Percentiles rank a stretch among this genome's conserved stretches.
Conservation (phyloP, 2,888 invertebrate species). For the Sussaba pulchella region DNA sequence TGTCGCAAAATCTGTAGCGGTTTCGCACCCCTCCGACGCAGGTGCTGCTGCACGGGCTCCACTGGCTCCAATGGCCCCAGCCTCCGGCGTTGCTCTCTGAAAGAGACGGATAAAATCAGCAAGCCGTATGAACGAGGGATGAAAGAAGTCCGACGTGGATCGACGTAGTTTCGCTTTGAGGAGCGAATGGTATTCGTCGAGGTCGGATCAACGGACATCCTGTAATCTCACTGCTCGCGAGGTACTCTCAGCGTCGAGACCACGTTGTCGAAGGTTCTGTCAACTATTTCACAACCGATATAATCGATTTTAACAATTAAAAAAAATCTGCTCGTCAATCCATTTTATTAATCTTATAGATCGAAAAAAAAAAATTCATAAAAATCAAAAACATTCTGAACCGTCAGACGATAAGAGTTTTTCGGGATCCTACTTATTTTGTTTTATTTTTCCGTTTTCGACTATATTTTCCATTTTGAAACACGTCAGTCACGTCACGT, state of each 20-base stretch:
- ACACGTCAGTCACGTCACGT: background rate
- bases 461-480: background rate
- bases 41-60: slow-evolving; percentile 93
- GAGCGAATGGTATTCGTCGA: slow-evolving; percentile 27
- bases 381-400: no score
- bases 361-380: no score
- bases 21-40: slow-evolving; percentile 92
- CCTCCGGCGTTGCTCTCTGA: slow-evolving; percentile 91
- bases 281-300: no score
- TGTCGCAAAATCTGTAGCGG: slow-evolving; percentile 94
- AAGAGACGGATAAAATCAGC: slow-evolving; percentile 62
- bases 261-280: no score
- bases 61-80: slow-evolving; percentile 92
- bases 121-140: slow-evolving; percentile 1
- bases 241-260: slow-evolving; percentile 32
- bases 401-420: no score
- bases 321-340: no score
- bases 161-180: slow-evolving; percentile 21
- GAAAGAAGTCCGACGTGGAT: background rate
- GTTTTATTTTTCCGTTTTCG: no score
- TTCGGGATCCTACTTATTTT: no score
- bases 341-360: no score
- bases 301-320: no score
- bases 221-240: slow-evolving; percentile 58
- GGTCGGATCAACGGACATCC: slow-evolving; percentile 54